Evolutionary conservation across 2,888 invertebrate species (phyloP).

Genomic region (Tetheella fluctuosa): DNA sequence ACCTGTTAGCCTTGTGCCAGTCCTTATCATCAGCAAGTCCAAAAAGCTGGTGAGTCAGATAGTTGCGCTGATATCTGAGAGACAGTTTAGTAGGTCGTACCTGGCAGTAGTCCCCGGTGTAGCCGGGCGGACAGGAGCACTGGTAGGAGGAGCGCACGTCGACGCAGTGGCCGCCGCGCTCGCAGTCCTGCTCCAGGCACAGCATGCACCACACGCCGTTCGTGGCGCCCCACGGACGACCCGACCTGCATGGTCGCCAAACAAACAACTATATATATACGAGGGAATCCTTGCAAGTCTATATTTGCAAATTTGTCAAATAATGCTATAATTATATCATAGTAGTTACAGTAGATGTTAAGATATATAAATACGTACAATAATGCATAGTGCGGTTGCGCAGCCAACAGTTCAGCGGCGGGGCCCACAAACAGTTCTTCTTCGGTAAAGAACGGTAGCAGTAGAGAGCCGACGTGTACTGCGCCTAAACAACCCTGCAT

Average conservation of each 20-base stretch:
- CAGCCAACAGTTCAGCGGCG: conserved; percentile 68
- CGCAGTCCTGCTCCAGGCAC: conserved; percentile 91
- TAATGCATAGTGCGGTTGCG: conserved; percentile 75
- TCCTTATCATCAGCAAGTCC: too few species aligned
- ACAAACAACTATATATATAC: not conserved
- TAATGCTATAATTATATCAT: too few species aligned
- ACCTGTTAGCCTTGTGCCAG: too few species aligned
- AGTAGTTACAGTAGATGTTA: too few species aligned
- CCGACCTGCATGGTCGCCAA: conserved; percentile 40
- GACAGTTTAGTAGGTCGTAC: too few species aligned
- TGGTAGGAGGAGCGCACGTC: conserved; percentile 85
- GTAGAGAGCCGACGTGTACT: conserved; percentile 91
- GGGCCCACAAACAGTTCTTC: conserved; percentile 88
- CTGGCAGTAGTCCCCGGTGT: conserved; percentile 90
- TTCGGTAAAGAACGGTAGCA: conserved; percentile 93
- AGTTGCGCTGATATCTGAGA: too few species aligned
- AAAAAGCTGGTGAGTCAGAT: too few species aligned
- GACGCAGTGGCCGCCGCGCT: conserved; percentile 82
- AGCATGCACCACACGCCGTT: conserved; percentile 89
- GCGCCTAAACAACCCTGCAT: conserved; percentile 94
- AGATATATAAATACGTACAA: conserved; percentile 43
- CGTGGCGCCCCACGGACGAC: conserved; percentile 64
- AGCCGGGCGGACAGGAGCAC: conserved; percentile 92
- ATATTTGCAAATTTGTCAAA: too few species aligned
- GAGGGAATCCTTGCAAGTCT: too few species aligned